phyloP scores from a whole-genome alignment of 2,888 invertebrate genomes.

The Callosobruchus maculatus region DNA sequence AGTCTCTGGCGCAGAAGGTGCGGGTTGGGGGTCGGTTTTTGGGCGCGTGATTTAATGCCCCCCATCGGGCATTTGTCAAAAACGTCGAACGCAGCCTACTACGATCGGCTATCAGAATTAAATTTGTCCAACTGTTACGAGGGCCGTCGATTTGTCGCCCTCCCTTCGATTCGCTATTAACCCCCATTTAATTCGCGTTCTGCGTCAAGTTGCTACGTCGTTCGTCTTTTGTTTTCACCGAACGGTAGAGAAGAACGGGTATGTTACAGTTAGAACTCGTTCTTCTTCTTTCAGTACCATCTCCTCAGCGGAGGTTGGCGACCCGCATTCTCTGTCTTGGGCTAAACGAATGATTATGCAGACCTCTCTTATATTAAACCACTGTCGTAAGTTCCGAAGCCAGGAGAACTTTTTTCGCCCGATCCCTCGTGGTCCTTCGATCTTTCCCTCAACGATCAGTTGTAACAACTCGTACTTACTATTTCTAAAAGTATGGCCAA shows the following conservation, averaged over 20 bases:
- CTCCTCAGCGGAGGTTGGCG: too few species aligned
- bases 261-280: too few species aligned
- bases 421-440: too few species aligned
- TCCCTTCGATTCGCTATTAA: not conserved
- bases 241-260: not conserved
- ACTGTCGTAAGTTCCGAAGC: too few species aligned
- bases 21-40: not conserved
- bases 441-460: too few species aligned
- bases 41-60: slow-evolving; percentile 27
- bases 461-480: too few species aligned
- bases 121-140: slow-evolving; percentile 33
- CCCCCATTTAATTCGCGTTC: not conserved
- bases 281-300: too few species aligned
- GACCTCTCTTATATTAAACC: too few species aligned
- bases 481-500: too few species aligned
- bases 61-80: slow-evolving; percentile 37
- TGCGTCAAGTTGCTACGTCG: not conserved
- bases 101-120: slow-evolving; percentile 32
- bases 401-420: too few species aligned
- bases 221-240: not conserved
- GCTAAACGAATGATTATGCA: too few species aligned
- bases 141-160: not conserved
- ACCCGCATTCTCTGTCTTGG: too few species aligned
- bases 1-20: not conserved
- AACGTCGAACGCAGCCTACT: slow-evolving; percentile 34